Base-by-base conservation (phyloP, 2,888 invertebrate genomes). In the Argynnis bischoffii region DNA sequence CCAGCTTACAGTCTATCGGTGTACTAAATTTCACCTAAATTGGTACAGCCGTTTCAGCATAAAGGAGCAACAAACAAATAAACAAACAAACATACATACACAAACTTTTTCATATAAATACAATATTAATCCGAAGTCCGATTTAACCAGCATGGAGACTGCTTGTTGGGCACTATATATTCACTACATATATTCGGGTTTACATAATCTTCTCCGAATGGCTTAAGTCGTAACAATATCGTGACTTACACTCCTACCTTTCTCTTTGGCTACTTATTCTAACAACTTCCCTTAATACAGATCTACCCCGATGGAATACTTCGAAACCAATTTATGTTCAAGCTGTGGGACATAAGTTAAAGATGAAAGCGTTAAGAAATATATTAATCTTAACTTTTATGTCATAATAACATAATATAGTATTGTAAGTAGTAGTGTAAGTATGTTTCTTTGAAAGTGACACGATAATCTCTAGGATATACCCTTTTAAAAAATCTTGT, bases 321-420 rank as follows among this genome's bases (percentile, higher is more conserved):
- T 86, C 79, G 86, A 88, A 90, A 89, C 90, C 88, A 88, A 90
- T 90, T 90, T 90, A 88, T 89, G 86, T 88, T 86, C 79, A 78
- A 82, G 80, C 76, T 77, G 77, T 66, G 66, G 61, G 78, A 75
- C 56, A 6, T 67, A 76, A 80, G 72, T 16, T 0, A 73, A 14
- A 63, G 75, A 78, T 57, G 70, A 26, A 1, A 18, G 57, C 16
- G 55, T 48, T 26, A 18, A 16, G 4, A 6, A 13, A 57, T 6
- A 26, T 31, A 18, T 6, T 4, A 55, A 26, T 41, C n/a, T n/a
- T n/a, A 11, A 8, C 4, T 54, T 4, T 54, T 0, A 6, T n/a
- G n/a, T 6, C 54, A 16, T n/a, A 8, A 35, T 41, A 41, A 41
- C 11, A 11, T 11, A 41, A 11, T 41, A 41, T 35, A 35, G 35